A percentile compares a stretch with the other conserved stretches of the same genome.
These are phyloP conservation scores for Sebastes trivittatus DNA, from an alignment of 2,797 vertebrate genomes.

Conservation along the genomic window DNA sequence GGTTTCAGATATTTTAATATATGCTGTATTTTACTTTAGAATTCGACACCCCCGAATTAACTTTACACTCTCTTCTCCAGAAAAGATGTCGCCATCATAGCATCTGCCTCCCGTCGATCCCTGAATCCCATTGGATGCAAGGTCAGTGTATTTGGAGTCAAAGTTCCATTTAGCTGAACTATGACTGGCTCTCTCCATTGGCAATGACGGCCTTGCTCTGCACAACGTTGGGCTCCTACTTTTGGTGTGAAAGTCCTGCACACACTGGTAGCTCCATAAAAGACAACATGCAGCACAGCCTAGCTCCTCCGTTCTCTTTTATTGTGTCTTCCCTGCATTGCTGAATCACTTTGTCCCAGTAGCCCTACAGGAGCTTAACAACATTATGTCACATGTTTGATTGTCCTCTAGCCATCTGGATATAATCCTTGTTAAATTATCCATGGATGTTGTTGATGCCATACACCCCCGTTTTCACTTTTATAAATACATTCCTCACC, in stretches of 20 bases:
- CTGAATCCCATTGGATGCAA: neutral
- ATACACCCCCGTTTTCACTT: neutral
- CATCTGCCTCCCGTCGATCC: neutral
- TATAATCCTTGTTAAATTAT: neutral
- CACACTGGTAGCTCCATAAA: neutral
- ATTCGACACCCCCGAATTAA: neutral
- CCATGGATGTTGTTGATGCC: neutral
- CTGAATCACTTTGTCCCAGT: neutral
- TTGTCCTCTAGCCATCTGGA: neutral
- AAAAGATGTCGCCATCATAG: neutral
- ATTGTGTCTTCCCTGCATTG: neutral
- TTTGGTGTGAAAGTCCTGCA: neutral
- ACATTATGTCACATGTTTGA: neutral
- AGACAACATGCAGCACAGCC: neutral
- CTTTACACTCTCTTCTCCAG: neutral
- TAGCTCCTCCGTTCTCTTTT: neutral
- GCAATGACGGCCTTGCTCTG: neutral
- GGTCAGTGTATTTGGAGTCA: neutral
- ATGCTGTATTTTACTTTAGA: neutral
- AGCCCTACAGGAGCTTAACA: neutral
- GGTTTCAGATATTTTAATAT: too few species aligned
- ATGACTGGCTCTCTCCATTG: neutral
- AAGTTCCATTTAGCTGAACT: neutral
- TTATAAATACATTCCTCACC: neutral
- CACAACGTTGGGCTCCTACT: neutral